Percentiles rank a stretch among this genome's conserved stretches.
phyloP scores from a whole-genome alignment of 1,140 invertebrate species.

The Aphaenogaster rudis region DNA sequence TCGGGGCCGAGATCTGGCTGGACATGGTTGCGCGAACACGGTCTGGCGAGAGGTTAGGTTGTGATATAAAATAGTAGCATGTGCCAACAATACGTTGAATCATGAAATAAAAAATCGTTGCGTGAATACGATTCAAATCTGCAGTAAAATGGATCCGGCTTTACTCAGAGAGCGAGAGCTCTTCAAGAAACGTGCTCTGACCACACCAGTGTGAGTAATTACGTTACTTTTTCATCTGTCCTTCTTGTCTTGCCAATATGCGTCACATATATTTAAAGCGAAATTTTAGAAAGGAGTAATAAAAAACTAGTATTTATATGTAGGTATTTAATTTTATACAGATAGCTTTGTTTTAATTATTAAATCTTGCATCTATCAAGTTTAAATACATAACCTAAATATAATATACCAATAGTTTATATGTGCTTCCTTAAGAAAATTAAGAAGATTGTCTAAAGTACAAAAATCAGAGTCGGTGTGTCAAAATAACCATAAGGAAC shows the following conservation, averaged over 20 bases:
- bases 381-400: not conserved
- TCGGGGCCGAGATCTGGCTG: not conserved
- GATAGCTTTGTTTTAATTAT: not conserved
- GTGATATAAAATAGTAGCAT: not conserved
- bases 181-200: conserved; percentile 96
- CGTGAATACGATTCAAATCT: not conserved
- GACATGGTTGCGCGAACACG: not conserved
- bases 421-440: too few species aligned
- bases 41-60: conserved; percentile 1
- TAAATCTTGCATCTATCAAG: not conserved
- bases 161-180: conserved; percentile 95
- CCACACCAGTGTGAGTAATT: conserved; percentile 93
- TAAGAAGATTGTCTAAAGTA: too few species aligned
- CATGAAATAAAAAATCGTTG: not conserved
- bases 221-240: too few species aligned
- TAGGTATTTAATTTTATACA: not conserved
- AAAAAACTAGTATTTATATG: not conserved
- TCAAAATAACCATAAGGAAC: too few species aligned
- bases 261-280: not conserved
- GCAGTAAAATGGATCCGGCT: conserved; percentile 95
- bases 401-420: too few species aligned
- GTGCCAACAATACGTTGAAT: not conserved
- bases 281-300: not conserved
- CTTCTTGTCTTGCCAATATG: not conserved
- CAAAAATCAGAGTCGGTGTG: too few species aligned